Percentiles rank a stretch among this genome's conserved stretches.
Conservation (phyloP, 2,113 vertebrate species). For the Platichthys stellatus region DNA sequence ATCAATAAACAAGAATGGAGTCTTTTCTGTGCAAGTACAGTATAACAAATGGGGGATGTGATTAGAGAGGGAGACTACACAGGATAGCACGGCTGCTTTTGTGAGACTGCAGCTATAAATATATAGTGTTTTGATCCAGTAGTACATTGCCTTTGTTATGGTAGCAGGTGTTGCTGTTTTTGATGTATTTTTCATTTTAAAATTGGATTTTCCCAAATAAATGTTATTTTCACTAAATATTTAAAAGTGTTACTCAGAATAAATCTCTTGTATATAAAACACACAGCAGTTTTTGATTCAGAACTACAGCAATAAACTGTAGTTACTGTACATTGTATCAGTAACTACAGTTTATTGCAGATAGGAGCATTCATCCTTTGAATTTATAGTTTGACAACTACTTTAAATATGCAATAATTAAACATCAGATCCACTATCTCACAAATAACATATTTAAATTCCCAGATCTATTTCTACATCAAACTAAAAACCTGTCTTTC, state of each 20-base stretch:
- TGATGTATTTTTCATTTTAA: not conserved
- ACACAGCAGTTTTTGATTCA: not conserved
- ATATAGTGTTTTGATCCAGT: not conserved
- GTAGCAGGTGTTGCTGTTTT: not conserved
- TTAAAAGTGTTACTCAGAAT: not conserved
- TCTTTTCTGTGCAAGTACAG: not conserved
- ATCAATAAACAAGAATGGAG: not conserved
- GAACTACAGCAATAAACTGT: no score
- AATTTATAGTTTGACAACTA: no score
- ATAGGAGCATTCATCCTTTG: no score
- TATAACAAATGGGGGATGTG: not conserved
- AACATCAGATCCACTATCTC: no score
- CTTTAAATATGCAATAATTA: no score
- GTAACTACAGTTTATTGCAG: no score
- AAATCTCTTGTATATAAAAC: not conserved
- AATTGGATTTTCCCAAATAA: not conserved
- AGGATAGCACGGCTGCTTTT: not conserved
- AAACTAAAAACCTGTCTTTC: no score
- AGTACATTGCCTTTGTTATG: no score
- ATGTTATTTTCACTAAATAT: not conserved
- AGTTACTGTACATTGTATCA: no score
- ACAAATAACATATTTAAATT: no score
- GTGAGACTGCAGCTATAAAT: not conserved
- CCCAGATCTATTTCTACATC: no score
- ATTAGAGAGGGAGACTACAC: not conserved